These are phyloP conservation scores for Sceloporus undulatus DNA, from an alignment of 2,113 vertebrate species.

Conservation along the genomic window DNA sequence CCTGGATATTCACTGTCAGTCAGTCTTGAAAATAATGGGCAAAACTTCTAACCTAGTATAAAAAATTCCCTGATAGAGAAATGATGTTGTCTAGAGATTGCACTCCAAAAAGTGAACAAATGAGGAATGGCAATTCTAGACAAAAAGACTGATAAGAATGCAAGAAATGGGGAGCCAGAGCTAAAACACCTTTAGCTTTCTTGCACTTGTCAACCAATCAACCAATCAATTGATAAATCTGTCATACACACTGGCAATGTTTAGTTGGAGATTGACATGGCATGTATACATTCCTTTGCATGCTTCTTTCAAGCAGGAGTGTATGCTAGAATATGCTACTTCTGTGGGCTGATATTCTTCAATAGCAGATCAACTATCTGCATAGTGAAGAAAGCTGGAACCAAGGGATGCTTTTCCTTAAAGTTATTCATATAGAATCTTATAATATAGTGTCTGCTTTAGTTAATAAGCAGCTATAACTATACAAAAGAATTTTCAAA, in stretches of 20 bases:
- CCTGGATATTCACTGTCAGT: neutral
- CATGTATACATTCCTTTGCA: neutral
- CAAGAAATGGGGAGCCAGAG: neutral
- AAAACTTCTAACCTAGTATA: neutral
- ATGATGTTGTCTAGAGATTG: neutral
- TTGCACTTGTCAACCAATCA: no score
- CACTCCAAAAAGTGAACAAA: neutral
- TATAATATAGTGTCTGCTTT: constrained; percentile 15
- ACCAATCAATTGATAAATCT: neutral
- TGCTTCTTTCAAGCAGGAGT: neutral
- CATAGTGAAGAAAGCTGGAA: neutral
- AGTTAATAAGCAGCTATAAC: neutral
- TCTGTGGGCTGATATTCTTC: neutral
- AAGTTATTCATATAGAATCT: neutral
- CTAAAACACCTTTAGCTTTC: neutral
- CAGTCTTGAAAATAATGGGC: neutral
- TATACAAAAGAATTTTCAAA: neutral
- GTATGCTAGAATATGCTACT: neutral
- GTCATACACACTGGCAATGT: neutral
- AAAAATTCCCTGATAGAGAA: neutral
- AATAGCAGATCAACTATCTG: constrained; percentile 1
- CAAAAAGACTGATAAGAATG: neutral
- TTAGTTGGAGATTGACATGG: no score
- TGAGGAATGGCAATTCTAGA: neutral
- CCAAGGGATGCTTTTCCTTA: neutral